Percentiles rank a stretch among this genome's conserved stretches.
Evolutionary conservation across 2,113 vertebrate species (phyloP).

Genomic region (Callopanchax toddi): DNA sequence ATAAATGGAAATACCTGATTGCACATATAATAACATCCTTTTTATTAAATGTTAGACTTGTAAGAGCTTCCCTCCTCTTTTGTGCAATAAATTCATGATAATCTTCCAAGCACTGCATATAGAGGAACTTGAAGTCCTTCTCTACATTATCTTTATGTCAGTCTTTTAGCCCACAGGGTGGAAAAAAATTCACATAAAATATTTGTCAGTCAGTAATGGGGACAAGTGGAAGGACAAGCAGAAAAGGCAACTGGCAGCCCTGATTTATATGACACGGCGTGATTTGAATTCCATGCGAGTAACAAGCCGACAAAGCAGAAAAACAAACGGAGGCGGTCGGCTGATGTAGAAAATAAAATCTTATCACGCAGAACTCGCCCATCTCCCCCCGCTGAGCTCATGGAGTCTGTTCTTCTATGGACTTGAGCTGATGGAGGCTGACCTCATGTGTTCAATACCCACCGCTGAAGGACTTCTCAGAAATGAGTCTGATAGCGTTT

Average conservation of each 20-base stretch:
- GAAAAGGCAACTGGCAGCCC: background rate
- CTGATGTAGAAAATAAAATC: conserved; percentile 11
- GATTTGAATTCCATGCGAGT: conserved; percentile 15
- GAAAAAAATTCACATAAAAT: too few species aligned
- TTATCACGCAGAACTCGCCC: conserved; percentile 7
- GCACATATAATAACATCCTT: too few species aligned
- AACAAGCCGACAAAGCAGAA: background rate
- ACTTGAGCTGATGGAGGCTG: conserved; percentile 4
- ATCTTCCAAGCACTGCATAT: too few species aligned
- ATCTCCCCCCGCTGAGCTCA: too few species aligned
- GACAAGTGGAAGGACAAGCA: background rate
- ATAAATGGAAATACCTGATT: too few species aligned
- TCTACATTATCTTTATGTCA: too few species aligned
- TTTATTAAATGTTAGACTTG: too few species aligned
- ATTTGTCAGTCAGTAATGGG: too few species aligned
- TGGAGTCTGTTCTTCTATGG: background rate
- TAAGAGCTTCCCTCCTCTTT: too few species aligned
- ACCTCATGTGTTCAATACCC: conserved; percentile 28
- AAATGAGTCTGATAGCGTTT: conserved; percentile 32
- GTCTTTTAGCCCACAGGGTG: too few species aligned
- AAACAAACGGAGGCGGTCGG: conserved; percentile 15
- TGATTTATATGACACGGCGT: conserved; percentile 1
- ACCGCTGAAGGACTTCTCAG: conserved; percentile 13
- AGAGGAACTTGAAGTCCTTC: too few species aligned
- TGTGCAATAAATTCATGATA: too few species aligned